Conservation (phyloP, 2,888 invertebrate genomes). For the Caenorhabditis panamensis region DNA sequence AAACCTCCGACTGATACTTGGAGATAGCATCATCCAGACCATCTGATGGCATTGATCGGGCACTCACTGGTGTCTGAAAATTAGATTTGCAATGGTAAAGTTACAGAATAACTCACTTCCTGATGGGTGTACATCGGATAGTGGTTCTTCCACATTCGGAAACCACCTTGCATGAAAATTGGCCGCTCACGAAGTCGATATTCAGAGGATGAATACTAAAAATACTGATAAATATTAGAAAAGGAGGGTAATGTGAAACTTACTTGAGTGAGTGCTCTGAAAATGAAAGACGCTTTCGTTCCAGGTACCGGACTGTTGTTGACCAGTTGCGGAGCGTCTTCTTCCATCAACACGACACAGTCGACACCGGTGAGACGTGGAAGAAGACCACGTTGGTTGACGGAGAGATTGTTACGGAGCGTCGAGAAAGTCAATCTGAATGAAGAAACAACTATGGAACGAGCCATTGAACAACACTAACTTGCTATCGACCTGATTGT, state of each 20-base stretch:
- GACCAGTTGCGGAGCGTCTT: conserved; percentile 53
- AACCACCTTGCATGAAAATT: conserved; percentile 76
- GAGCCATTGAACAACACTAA: too few relatives aligned
- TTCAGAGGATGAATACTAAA: conserved; percentile 55
- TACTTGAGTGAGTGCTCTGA: conserved; percentile 42
- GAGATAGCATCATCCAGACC: conserved; percentile 26
- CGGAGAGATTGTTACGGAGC: conserved; percentile 32
- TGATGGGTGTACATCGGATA: conserved; percentile 64
- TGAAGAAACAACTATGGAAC: too few relatives aligned
- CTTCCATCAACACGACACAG: conserved; percentile 75
- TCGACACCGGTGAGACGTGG: conserved; percentile 59
- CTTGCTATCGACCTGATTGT: conserved; percentile 38
- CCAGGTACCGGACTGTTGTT: conserved; percentile 21
- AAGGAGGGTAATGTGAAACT: too few relatives aligned
- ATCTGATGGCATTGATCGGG: conserved; percentile 29
- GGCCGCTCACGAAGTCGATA: conserved; percentile 62
- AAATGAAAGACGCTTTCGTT: conserved; percentile 28
- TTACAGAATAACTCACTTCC: conserved; percentile 10
- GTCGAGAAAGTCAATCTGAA: conserved; percentile 56
- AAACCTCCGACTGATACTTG: conserved; percentile 1
- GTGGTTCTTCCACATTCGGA: conserved; percentile 69
- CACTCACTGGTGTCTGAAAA: conserved; percentile 19
- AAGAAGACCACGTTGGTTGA: conserved; percentile 53
- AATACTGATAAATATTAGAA: too few relatives aligned
- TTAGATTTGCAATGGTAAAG: neutral